These are phyloP conservation scores for Dioctria rufipes DNA, from an alignment of 2,888 invertebrate genomes.

Conservation along the genomic window DNA sequence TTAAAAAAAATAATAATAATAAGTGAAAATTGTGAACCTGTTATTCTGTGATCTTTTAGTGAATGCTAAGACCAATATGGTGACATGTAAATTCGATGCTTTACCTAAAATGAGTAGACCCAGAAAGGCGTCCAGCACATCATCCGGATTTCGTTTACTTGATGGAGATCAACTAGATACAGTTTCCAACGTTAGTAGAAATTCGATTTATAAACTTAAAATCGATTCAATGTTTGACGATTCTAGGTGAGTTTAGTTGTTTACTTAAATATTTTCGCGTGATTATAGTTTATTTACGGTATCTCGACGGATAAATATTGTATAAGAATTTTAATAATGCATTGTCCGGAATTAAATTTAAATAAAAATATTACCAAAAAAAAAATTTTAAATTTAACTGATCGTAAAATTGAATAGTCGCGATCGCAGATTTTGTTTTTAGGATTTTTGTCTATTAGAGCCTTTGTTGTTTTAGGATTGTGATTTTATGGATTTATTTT, in stretches of 20 bases:
- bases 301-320: too few species aligned
- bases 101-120: slow-evolving; percentile 66
- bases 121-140: slow-evolving; percentile 67
- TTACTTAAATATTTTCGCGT: not conserved
- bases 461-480: too few species aligned
- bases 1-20: not conserved
- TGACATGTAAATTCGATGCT: slow-evolving; percentile 70
- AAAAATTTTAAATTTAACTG: too few species aligned
- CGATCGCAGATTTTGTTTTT: too few species aligned
- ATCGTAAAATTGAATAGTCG: too few species aligned
- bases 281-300: too few species aligned
- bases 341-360: too few species aligned
- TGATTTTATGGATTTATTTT: too few species aligned
- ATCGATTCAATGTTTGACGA: slow-evolving; percentile 91
- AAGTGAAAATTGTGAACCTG: not conserved
- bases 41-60: not conserved
- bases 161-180: slow-evolving; percentile 70
- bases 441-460: too few species aligned
- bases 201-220: slow-evolving; percentile 84
- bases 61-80: slow-evolving; percentile 65
- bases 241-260: slow-evolving; percentile 71
- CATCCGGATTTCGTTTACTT: slow-evolving; percentile 70
- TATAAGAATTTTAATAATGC: too few species aligned
- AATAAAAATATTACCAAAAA: too few species aligned
- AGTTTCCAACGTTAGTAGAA: slow-evolving; percentile 71